phyloP scores from a whole-genome alignment of 2,888 invertebrate genomes.

The Cheilosia scutellata region DNA sequence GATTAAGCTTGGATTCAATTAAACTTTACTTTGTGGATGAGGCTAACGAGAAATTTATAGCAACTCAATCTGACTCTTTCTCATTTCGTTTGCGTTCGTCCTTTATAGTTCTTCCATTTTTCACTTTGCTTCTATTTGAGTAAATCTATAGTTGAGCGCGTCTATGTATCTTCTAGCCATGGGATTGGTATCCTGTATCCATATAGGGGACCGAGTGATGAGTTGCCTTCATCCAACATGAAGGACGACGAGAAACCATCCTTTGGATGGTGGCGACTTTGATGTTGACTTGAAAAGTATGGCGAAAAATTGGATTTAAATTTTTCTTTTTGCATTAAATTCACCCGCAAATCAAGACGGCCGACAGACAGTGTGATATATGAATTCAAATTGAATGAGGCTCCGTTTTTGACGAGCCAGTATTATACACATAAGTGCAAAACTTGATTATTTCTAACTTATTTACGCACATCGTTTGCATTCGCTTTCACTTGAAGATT shows the following conservation, averaged over 20 bases:
- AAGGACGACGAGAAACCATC: background rate
- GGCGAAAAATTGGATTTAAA: conserved; percentile 57
- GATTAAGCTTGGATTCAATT: conserved; percentile 70
- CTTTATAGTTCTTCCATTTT: background rate
- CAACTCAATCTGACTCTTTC: conserved; percentile 26
- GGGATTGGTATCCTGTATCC: too few species aligned
- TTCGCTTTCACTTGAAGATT: conserved; percentile 14
- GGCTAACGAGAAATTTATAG: conserved; percentile 63
- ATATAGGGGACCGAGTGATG: background rate
- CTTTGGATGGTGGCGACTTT: conserved; percentile 12
- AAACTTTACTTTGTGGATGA: conserved; percentile 53
- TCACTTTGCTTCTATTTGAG: conserved; percentile 19
- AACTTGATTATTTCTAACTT: conserved; percentile 58
- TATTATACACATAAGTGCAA: conserved; percentile 35
- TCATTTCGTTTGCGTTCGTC: background rate
- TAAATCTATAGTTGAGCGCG: conserved; percentile 12
- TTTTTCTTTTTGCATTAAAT: conserved; percentile 17
- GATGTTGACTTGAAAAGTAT: conserved; percentile 20
- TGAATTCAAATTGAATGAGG: conserved; percentile 43
- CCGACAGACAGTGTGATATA: background rate
- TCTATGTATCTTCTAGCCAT: background rate
- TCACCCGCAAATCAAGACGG: background rate
- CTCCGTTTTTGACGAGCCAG: conserved; percentile 21
- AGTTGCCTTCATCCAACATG: background rate
- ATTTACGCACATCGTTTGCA: conserved; percentile 52